Base-by-base conservation (phyloP, 2,113 vertebrate species). In the Pogonocichla stellata region DNA sequence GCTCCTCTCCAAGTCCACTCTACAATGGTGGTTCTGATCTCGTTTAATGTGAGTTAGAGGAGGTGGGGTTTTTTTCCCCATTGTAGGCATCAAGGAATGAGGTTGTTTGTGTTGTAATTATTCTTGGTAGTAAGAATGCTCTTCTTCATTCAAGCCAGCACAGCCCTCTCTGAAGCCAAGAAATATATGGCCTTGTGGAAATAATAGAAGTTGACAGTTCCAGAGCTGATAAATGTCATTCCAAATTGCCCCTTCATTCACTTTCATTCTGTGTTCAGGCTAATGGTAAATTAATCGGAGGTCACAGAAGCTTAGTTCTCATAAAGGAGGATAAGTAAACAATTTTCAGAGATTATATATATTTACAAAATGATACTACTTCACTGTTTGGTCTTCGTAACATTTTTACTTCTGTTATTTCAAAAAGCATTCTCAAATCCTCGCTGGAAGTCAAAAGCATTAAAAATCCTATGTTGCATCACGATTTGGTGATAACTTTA, bases 221-320 rank as follows among this genome's bases (percentile, higher is more conserved):
- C 92, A 91, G 94, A 97, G 92, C 71, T 95, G 97, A 97, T 93
- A 97, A 98, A 98, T 96, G 96, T 92, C 97, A 96, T 93, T 96
- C 88, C 91, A 92, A 96, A 96, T 93, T 96, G 89, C 80, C 96
- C 94, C 97, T 96, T 96, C 81, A 71, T 96, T 96, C 84, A 91
- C 73, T 93, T 91, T 77, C 89, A 85, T 67, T 85, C 80, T 96
- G 88, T 95, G 85, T 65, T 95, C 83, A 95, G 94, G 92, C 86
- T 97, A 96, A 96, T 90, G 77, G 89, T 93, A 91, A 93, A 96
- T 94, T 97, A 97, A 96, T 96, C 43, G 12, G 94, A 95, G 95
- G 73, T 90, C 87, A 88, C 69, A 83, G 69, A 93, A 70, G 69
- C 86, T 91, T 88, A 48, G 57, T 95, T 89, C 66, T 95, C 87